Conservation (phyloP, 2,113 vertebrate species). For the Ivindomyrus marchei region DNA sequence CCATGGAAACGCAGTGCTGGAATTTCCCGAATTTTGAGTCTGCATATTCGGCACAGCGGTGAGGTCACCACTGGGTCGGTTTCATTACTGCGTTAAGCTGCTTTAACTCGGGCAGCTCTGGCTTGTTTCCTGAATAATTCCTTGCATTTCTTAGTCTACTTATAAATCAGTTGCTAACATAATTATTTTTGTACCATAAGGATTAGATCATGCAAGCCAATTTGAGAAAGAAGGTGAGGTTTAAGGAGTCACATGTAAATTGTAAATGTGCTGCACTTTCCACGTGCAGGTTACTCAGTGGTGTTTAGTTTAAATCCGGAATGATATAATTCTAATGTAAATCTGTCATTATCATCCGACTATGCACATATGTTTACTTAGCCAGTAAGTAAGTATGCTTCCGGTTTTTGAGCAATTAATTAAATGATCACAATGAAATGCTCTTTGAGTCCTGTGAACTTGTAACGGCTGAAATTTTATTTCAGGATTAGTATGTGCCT, state of each 20-base stretch:
- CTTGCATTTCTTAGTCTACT: neutral
- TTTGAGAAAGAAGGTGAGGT: neutral
- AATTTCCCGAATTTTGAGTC: conserved; percentile 13
- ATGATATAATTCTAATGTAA: neutral
- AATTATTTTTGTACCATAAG: neutral
- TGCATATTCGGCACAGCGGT: neutral
- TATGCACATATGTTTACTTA: neutral
- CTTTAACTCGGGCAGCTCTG: neutral
- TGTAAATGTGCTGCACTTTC: neutral
- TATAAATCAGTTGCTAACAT: neutral
- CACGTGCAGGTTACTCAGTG: neutral
- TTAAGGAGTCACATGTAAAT: neutral
- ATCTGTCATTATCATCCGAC: neutral
- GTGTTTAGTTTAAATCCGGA: neutral
- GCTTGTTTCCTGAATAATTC: neutral
- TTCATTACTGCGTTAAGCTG: conserved; percentile 29
- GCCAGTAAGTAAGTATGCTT: neutral
- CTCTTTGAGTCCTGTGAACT: neutral
- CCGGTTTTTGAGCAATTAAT: neutral
- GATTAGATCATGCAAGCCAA: neutral
- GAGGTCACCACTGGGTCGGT: conserved; percentile 18
- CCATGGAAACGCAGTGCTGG: conserved; percentile 30
- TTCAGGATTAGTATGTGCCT: conserved; percentile 15
- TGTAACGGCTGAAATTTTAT: neutral
- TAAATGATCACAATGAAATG: neutral